Base-by-base conservation (phyloP, 2,888 invertebrate genomes). In the Clanis bilineata region DNA sequence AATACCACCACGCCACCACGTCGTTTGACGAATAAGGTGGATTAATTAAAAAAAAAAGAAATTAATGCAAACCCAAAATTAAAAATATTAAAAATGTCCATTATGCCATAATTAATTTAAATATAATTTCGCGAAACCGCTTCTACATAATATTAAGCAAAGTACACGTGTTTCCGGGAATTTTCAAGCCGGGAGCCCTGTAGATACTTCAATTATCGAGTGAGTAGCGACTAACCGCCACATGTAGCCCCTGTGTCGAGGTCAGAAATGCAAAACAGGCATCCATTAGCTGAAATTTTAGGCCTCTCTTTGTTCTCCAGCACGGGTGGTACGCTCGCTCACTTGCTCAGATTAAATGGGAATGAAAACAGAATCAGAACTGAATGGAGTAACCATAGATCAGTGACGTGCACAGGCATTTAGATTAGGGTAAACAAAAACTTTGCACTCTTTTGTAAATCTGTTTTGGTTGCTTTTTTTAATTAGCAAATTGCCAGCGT, bases 261-360 rank as follows among this genome's bases (percentile, higher is more conserved):
- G 28, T 51, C 28, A 28, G 32, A 51, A 51, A 51, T 51, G 51
- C 51, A 51, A 51, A 51, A 51, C 51, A 51, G 51, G 32, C 32
- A 32, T 51, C 51, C 32, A 51, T 51, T 51, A 32, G 28, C 32
- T 32, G 32, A 51, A 51, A 32, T 51, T 45, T 51, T 51, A 10
- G 51, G 51, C 51, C 6, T 4, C 32, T 9, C 51, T 51, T 51
- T 51, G 32, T 51, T 51, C 32, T 18, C 32, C 28, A 10, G 51
- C 32, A 18, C 21, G 51, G 32, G 32, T 10, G 32, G 32, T 51
- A 32, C 51, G 51, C 51, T 51, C 51, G 18, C 32, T 32, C 51
- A 51, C 51, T 51, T 51, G 51, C 51, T 9, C 18, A 51, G 51
- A 51, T 51, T 51, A 51, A 28, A 32, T 18, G 32, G 18, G 32